Conservation (phyloP, 2,113 vertebrate genomes). For the Sterrhoptilus dennistouni region DNA sequence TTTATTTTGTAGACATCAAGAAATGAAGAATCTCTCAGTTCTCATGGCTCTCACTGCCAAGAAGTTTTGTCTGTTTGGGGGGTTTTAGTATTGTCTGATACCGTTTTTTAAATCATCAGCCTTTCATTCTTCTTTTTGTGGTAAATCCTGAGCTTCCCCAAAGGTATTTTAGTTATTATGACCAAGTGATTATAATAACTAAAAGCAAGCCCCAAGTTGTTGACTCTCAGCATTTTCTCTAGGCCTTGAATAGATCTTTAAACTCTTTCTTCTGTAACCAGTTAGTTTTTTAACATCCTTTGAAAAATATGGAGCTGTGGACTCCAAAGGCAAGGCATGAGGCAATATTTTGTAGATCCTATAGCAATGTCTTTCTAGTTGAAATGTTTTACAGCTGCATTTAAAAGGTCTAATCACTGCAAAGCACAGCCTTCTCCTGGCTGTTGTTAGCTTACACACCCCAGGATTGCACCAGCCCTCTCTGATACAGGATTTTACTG, state of each 20-base stretch:
- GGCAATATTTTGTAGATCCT: neutral
- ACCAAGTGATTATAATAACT: neutral
- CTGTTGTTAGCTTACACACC: neutral
- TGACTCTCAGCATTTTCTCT: neutral
- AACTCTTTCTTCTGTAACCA: neutral
- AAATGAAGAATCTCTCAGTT: neutral
- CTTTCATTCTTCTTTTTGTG: neutral
- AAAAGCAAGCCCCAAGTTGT: neutral
- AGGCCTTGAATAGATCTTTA: neutral
- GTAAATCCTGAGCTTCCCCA: neutral
- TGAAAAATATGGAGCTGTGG: neutral
- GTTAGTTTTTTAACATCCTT: neutral
- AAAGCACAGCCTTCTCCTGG: neutral
- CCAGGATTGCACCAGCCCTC: neutral
- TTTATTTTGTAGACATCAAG: neutral
- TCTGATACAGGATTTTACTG: neutral
- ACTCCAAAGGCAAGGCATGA: neutral
- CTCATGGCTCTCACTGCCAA: neutral
- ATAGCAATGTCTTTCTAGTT: neutral
- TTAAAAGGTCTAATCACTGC: neutral
- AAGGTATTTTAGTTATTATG: neutral
- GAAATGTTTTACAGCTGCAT: neutral
- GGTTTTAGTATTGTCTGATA: neutral
- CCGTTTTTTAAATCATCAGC: neutral
- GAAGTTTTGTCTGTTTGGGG: neutral